Conservation (phyloP, 2,888 invertebrate species). For the Lasioglossum marginatum region DNA sequence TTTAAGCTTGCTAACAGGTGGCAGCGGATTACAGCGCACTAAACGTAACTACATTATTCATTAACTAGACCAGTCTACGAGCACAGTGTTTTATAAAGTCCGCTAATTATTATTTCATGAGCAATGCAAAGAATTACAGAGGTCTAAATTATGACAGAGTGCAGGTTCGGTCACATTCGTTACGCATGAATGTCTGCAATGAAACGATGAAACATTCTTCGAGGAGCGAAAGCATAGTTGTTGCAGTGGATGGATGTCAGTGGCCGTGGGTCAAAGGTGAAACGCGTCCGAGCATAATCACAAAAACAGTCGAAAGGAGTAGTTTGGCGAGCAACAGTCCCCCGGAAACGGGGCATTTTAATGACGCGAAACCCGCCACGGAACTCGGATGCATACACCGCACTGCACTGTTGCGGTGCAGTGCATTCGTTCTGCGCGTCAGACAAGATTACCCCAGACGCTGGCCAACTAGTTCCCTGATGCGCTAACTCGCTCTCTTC, state of each 20-base stretch:
- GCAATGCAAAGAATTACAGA: not conserved
- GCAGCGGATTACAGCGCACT: not conserved
- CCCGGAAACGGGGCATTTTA: conserved; percentile 13
- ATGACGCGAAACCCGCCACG: conserved; percentile 4
- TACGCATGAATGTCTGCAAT: not conserved
- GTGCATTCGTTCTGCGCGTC: conserved; percentile 42
- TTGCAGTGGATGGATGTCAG: not conserved
- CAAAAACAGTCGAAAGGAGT: not conserved
- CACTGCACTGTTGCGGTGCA: not conserved
- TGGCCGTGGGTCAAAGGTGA: not conserved
- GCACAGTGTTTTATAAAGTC: not conserved
- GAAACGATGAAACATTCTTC: not conserved
- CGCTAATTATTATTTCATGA: not conserved
- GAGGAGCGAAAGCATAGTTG: not conserved
- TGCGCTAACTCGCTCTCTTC: conserved; percentile 46
- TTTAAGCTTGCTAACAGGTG: not conserved
- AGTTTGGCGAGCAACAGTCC: not conserved
- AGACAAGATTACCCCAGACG: conserved; percentile 49
- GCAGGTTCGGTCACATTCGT: not conserved
- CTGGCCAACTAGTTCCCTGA: conserved; percentile 49
- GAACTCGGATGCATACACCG: conserved; percentile 14
- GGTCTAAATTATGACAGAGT: too few species aligned
- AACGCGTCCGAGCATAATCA: not conserved
- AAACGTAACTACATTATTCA: not conserved
- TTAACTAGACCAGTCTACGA: not conserved